Conservation (phyloP, 2,113 vertebrate species). For the Toxotes chatareus region DNA sequence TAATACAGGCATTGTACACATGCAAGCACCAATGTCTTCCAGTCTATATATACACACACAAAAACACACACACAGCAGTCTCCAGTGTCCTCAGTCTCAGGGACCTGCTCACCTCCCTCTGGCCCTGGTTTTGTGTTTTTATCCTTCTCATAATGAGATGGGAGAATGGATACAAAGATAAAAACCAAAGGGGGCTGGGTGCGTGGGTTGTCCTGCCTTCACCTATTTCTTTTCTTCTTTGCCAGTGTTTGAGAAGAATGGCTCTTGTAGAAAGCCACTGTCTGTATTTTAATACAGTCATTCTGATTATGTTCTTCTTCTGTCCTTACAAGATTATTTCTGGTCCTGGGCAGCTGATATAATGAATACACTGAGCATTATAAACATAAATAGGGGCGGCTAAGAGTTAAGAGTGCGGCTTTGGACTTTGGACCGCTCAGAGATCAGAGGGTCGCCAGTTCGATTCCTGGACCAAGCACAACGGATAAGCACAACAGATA, state of each 20-base stretch:
- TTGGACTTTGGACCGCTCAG: no score
- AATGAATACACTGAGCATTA: conserved; percentile 10
- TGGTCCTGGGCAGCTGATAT: background rate
- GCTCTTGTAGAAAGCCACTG: background rate
- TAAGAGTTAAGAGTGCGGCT: no score
- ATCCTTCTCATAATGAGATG: conserved; percentile 47
- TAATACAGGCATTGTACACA: conserved; percentile 43
- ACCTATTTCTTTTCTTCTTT: conserved; percentile 30
- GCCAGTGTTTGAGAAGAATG: conserved; percentile 22
- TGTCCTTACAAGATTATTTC: conserved; percentile 23
- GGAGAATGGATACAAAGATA: conserved; percentile 39
- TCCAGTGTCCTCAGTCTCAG: conserved; percentile 19
- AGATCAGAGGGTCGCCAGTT: no score
- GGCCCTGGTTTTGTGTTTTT: conserved; percentile 51
- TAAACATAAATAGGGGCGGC: background rate
- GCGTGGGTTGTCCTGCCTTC: conserved; percentile 38
- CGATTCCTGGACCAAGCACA: no score
- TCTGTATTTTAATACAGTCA: conserved; percentile 17
- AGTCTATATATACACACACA: background rate
- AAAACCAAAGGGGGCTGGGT: conserved; percentile 6
- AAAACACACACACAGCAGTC: conserved; percentile 34
- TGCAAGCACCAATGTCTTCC: conserved; percentile 12
- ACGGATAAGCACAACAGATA: no score
- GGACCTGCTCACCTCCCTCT: conserved; percentile 39
- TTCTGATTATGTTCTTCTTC: conserved; percentile 10